Conservation (phyloP, 2,113 vertebrate species). For the Podarcis cretensis region DNA sequence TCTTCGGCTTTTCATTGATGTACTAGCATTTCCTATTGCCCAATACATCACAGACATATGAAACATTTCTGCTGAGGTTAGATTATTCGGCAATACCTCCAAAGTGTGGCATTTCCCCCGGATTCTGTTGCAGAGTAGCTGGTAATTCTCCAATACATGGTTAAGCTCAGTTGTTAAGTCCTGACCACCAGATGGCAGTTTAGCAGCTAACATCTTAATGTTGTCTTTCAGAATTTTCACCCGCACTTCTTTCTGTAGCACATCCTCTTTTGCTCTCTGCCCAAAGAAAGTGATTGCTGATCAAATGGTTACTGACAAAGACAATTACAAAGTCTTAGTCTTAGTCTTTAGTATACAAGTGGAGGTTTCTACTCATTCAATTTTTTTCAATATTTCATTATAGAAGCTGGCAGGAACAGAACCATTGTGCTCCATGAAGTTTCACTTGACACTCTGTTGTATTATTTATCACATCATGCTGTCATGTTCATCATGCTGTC, state of each 20-base stretch:
- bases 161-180: conserved; percentile 86
- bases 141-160: conserved; percentile 89
- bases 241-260: conserved; percentile 96
- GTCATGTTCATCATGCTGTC: not conserved
- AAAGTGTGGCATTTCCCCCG: conserved; percentile 95
- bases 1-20: not conserved
- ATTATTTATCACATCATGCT: not conserved
- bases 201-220: conserved; percentile 87
- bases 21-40: not conserved
- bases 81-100: conserved; percentile 79
- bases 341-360: not conserved
- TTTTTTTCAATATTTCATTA: not conserved
- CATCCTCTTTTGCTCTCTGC: conserved; percentile 96
- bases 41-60: not conserved
- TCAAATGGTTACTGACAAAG: not conserved
- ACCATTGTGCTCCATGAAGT: not conserved
- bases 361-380: not conserved
- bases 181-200: conserved; percentile 81
- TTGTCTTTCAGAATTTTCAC: conserved; percentile 98
- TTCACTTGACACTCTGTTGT: not conserved
- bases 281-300: not conserved
- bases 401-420: not conserved
- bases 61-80: not conserved
- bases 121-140: conserved; percentile 93
- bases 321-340: not conserved